Percentiles rank a stretch among this genome's conserved stretches.
These are phyloP conservation scores for Drosophila putrida DNA, from an alignment of 2,888 invertebrate species.

Conservation along the genomic window DNA sequence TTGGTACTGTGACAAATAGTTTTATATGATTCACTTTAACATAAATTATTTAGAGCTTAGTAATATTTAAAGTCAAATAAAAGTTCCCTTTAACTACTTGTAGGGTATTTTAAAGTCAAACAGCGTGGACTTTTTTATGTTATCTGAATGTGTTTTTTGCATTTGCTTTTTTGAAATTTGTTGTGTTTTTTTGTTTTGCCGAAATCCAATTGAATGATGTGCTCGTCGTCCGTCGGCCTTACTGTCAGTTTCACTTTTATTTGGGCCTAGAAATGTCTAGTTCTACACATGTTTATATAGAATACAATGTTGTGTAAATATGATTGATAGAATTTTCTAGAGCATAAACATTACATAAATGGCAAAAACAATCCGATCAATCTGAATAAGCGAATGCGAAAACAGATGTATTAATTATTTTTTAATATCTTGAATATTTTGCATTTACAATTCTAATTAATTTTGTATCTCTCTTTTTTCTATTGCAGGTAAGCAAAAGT, in stretches of 20 bases:
- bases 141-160: constrained; percentile 9
- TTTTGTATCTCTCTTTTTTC: constrained; percentile 10
- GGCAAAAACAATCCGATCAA: neutral
- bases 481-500: constrained; percentile 48
- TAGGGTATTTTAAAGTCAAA: constrained; percentile 3
- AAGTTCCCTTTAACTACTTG: neutral
- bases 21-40: too few species aligned
- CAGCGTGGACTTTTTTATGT: neutral
- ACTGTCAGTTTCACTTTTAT: constrained; percentile 48
- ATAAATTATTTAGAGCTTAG: neutral
- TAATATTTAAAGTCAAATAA: too few species aligned
- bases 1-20: too few species aligned
- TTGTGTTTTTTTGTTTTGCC: constrained; percentile 6
- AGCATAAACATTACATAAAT: constrained; percentile 11
- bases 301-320: constrained; percentile 5
- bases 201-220: constrained; percentile 53
- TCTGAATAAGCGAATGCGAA: constrained; percentile 4
- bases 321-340: constrained; percentile 25
- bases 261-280: constrained; percentile 47
- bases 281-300: constrained; percentile 9
- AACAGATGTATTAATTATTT: neutral
- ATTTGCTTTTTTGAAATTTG: constrained; percentile 22
- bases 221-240: constrained; percentile 44
- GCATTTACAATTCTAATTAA: constrained; percentile 22
- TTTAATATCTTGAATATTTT: neutral